phyloP scores from a whole-genome alignment of 2,113 vertebrate genomes.

The Fukomys damarensis region DNA sequence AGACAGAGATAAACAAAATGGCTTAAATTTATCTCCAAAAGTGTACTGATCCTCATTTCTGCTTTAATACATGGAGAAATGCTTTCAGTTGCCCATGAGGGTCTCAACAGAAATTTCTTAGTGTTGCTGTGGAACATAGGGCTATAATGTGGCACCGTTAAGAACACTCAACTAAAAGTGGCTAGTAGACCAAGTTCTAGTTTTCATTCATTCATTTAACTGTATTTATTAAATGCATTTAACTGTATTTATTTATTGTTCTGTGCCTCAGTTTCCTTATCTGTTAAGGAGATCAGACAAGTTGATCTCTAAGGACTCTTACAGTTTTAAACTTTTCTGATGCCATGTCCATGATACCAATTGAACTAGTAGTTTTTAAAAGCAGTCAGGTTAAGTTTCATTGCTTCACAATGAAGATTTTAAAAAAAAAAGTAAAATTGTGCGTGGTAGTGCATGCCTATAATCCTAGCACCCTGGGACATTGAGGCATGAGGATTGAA shows the following conservation, averaged over 20 bases:
- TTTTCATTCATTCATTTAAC: constrained; percentile 2
- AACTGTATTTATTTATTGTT: neutral
- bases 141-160: neutral
- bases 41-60: neutral
- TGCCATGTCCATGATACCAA: neutral
- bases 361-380: constrained; percentile 1
- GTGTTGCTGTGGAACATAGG: neutral
- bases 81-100: neutral
- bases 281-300: neutral
- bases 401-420: constrained; percentile 26
- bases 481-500: neutral
- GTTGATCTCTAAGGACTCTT: neutral
- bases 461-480: neutral
- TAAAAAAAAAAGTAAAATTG: neutral
- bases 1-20: neutral
- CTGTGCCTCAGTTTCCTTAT: neutral
- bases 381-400: neutral
- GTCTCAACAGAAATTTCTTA: constrained; percentile 10
- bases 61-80: neutral
- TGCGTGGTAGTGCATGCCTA: neutral
- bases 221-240: neutral
- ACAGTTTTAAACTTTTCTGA: constrained; percentile 36
- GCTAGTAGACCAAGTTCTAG: neutral
- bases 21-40: neutral
- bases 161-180: neutral